These are phyloP conservation scores for Radopholus similis DNA, from an alignment of 1,140 invertebrate species.

Conservation along the genomic window DNA sequence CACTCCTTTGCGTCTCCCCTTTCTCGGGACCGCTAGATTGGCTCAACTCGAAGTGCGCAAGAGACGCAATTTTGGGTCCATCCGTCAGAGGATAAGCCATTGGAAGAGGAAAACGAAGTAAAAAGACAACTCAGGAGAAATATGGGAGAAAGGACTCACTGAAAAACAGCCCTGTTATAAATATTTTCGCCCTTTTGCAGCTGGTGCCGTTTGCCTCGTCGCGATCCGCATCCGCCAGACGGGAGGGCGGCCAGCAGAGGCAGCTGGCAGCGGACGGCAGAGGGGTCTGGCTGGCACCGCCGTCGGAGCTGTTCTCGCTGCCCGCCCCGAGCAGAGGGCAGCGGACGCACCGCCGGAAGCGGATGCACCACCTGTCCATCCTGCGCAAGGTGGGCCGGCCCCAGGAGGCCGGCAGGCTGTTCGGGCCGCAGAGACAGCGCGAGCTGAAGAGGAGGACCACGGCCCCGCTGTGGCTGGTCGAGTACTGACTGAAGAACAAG, in stretches of 20 bases:
- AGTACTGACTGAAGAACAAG: background rate
- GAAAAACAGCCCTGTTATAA: no score
- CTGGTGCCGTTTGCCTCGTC: background rate
- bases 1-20: no score
- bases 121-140: no score
- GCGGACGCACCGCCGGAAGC: conserved; percentile 3
- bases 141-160: no score
- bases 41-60: no score
- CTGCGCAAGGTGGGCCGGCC: conserved; percentile 5
- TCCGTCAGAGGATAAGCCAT: no score
- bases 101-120: no score
- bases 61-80: no score
- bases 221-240: background rate
- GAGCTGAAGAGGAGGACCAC: background rate
- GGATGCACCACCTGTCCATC: conserved; percentile 7
- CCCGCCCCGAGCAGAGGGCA: background rate
- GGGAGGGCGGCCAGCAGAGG: background rate
- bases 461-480: background rate
- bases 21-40: no score
- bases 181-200: background rate
- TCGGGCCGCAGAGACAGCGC: background rate
- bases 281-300: background rate
- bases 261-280: background rate
- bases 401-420: background rate
- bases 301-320: background rate